Conservation (phyloP, 1,140 invertebrate genomes). For the Zaprionus africanus region DNA sequence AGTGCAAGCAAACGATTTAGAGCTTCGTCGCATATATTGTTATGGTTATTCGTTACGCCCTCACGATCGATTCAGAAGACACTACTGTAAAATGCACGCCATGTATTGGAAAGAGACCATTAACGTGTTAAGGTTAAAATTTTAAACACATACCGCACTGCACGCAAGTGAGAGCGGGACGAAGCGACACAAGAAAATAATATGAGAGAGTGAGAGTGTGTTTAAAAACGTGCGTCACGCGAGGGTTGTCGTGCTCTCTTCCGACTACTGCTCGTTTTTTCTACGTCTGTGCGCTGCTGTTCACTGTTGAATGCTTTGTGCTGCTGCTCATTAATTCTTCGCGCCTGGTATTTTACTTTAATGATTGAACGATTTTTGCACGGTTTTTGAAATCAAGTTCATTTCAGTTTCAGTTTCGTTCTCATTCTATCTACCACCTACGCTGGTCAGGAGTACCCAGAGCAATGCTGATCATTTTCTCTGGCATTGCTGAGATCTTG, state of each 20-base stretch:
- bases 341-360: slow-evolving; percentile 66
- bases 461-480: not conserved
- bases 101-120: slow-evolving; percentile 38
- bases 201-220: not conserved
- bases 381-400: slow-evolving; percentile 72
- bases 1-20: not conserved
- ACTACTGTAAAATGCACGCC: slow-evolving; percentile 50
- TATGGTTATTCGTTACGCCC: slow-evolving; percentile 50
- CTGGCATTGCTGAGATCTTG: not conserved
- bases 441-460: not conserved
- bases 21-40: slow-evolving; percentile 4
- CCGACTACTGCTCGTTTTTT: slow-evolving; percentile 19
- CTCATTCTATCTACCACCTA: slow-evolving; percentile 36
- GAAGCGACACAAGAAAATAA: slow-evolving; percentile 16
- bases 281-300: slow-evolving; percentile 25
- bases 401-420: slow-evolving; percentile 58
- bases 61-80: slow-evolving; percentile 68
- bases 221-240: slow-evolving; percentile 8
- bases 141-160: not conserved
- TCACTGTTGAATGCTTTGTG: slow-evolving; percentile 61
- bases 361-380: slow-evolving; percentile 84
- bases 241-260: slow-evolving; percentile 38
- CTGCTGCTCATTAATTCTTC: slow-evolving; percentile 32
- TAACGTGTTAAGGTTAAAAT: not conserved
- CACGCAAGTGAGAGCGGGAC: slow-evolving; percentile 38